phyloP scores from a whole-genome alignment of 2,888 invertebrate species.

The Heliconius ismenius region DNA sequence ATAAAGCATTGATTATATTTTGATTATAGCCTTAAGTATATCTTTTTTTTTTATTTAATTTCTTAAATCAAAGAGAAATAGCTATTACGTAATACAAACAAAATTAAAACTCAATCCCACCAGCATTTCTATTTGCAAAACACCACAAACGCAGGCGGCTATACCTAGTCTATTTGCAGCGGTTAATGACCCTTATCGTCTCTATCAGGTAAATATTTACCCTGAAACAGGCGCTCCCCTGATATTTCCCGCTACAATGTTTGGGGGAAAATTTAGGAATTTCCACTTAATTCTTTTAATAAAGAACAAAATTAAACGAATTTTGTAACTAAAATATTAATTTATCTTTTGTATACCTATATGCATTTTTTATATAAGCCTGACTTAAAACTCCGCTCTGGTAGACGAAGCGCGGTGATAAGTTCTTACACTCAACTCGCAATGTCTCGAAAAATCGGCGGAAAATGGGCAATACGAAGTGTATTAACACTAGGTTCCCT shows the following conservation, averaged over 20 bases:
- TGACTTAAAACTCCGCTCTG: too few species aligned
- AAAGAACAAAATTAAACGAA: not conserved
- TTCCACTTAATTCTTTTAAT: slow-evolving; percentile 8
- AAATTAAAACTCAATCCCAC: slow-evolving; percentile 6
- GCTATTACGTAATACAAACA: not conserved
- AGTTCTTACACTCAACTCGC: too few species aligned
- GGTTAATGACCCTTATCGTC: slow-evolving; percentile 46
- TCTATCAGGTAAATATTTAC: slow-evolving; percentile 44
- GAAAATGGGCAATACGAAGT: too few species aligned
- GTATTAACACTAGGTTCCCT: too few species aligned
- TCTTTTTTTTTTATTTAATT: too few species aligned
- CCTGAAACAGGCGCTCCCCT: slow-evolving; percentile 27
- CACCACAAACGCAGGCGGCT: slow-evolving; percentile 26
- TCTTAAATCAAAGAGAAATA: not conserved
- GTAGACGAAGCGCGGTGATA: too few species aligned
- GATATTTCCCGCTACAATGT: slow-evolving; percentile 25
- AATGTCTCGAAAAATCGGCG: too few species aligned
- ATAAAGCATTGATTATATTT: too few species aligned
- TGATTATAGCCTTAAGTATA: too few species aligned
- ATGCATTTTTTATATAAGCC: too few species aligned
- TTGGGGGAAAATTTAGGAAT: slow-evolving; percentile 8
- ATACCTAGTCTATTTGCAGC: slow-evolving; percentile 29
- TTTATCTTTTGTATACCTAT: not conserved
- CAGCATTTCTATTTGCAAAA: slow-evolving; percentile 13
- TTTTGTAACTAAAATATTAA: not conserved